Percentiles rank a stretch among this genome's conserved stretches.
These are phyloP conservation scores for Phorcus lineatus DNA, from an alignment of 2,888 invertebrate genomes.

Conservation along the genomic window DNA sequence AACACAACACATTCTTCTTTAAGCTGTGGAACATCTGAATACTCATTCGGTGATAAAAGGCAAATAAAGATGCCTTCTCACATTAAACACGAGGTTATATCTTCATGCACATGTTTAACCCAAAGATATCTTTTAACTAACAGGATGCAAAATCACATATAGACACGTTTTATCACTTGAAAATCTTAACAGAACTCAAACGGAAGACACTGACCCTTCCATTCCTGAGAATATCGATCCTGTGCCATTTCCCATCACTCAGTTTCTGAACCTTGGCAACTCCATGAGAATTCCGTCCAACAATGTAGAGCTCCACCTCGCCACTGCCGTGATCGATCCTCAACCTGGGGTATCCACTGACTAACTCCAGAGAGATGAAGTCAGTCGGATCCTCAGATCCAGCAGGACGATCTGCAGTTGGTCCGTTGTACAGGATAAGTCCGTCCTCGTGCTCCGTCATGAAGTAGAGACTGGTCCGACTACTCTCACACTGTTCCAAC, in stretches of 20 bases:
- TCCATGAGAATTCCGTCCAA: slow-evolving; percentile 72
- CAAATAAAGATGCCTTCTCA: too few species aligned
- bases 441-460: slow-evolving; percentile 92
- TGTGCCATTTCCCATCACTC: slow-evolving; percentile 98
- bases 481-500: slow-evolving; percentile 87
- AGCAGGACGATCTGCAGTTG: slow-evolving; percentile 73
- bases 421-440: slow-evolving; percentile 95
- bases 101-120: too few species aligned
- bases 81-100: too few species aligned
- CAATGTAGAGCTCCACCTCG: slow-evolving; percentile 87
- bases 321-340: slow-evolving; percentile 94
- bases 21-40: too few species aligned
- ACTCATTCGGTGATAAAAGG: too few species aligned
- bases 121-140: too few species aligned
- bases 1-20: too few species aligned
- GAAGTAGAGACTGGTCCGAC: slow-evolving; percentile 96
- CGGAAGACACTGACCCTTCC: slow-evolving; percentile 60
- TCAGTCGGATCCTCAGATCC: slow-evolving; percentile 78
- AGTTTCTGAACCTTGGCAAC: slow-evolving; percentile 75
- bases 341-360: slow-evolving; percentile 91
- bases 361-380: slow-evolving; percentile 94
- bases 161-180: too few species aligned
- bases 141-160: too few species aligned
- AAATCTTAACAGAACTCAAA: too few species aligned
- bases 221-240: slow-evolving; percentile 87